Percentiles rank a stretch among this genome's conserved stretches.
phyloP scores from a whole-genome alignment of 2,797 vertebrate genomes.

The Numenius phaeopus region DNA sequence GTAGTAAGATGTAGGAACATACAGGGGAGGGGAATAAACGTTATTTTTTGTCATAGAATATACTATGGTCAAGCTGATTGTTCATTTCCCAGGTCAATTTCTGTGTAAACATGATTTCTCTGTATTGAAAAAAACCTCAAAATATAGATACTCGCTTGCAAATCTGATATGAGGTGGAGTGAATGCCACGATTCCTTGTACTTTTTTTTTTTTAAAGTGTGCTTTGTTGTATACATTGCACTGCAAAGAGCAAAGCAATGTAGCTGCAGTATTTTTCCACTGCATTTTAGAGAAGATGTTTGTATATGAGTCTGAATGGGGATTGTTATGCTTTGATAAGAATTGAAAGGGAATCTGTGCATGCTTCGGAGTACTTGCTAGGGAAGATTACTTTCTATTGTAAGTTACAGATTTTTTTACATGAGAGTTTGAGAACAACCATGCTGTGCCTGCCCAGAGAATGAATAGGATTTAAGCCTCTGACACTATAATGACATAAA shows the following conservation, averaged over 20 bases:
- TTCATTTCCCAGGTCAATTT: background rate
- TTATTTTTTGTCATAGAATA: background rate
- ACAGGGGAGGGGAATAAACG: background rate
- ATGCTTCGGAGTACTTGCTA: background rate
- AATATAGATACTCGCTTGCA: background rate
- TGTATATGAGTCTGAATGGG: background rate
- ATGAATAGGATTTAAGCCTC: background rate
- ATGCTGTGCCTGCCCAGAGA: background rate
- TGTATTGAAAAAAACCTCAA: background rate
- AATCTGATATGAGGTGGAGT: background rate
- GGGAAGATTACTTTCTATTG: background rate
- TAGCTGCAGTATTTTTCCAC: background rate
- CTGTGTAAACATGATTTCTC: background rate
- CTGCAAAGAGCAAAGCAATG: background rate
- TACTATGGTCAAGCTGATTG: background rate
- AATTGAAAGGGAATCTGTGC: background rate
- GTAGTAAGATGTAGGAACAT: background rate
- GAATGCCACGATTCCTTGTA: background rate
- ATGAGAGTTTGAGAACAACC: background rate
- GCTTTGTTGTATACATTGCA: background rate
- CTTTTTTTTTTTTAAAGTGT: background rate
- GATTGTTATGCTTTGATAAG: background rate
- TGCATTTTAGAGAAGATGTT: background rate
- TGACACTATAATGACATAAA: background rate
- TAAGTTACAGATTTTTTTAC: background rate